Base-by-base conservation (phyloP, 2,888 invertebrate species). In the Nemotelus nigrinus region DNA sequence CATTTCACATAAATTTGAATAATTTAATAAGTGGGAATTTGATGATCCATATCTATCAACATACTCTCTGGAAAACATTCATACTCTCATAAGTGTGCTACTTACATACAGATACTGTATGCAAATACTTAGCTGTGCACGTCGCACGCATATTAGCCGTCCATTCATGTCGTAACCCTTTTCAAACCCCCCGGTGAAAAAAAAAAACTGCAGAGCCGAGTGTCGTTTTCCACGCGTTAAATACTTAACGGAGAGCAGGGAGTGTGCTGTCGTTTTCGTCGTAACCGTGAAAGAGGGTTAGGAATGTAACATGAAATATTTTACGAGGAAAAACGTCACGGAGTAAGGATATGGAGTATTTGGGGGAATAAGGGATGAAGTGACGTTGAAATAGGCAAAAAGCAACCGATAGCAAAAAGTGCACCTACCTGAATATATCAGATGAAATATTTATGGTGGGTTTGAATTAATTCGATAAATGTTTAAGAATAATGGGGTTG, bases 11-110 rank as follows among this genome's bases (percentile, higher is more conserved):
- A 57, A 58, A 72, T 72, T 72, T 72, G 71, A 72, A 72, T 72
- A 72, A 72, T 72, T 72, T 72, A 72, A 72, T 72, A 72, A 72
- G 71, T 72, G 57, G 71, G 41, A 72, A 72, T 72, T 72, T 72
- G 47, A 58, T 45, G 71, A 72, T 58, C 71, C 58, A 58, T 58
- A 72, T 72, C 71, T 72, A 72, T 72, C 58, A 72, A 58, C 58
- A 45, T 57, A 2, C 58, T 58, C 45, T 58, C 45, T 58, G 44
- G 39, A 45, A 3, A 47, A 25, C 44, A 48, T 47, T 48, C 41
- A 41, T 65, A 47, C 7, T 45, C 44, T 10, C 47, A 65, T 25
- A 65, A 10, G 8, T 10, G 25, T 10, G 3, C 10, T 25, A 25
- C 10, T 3, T 10, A 57, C 25, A 25, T 25, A 25, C 25, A 25